These are phyloP conservation scores for Onychomys torridus DNA, from an alignment of 2,797 vertebrate species.

Conservation along the genomic window DNA sequence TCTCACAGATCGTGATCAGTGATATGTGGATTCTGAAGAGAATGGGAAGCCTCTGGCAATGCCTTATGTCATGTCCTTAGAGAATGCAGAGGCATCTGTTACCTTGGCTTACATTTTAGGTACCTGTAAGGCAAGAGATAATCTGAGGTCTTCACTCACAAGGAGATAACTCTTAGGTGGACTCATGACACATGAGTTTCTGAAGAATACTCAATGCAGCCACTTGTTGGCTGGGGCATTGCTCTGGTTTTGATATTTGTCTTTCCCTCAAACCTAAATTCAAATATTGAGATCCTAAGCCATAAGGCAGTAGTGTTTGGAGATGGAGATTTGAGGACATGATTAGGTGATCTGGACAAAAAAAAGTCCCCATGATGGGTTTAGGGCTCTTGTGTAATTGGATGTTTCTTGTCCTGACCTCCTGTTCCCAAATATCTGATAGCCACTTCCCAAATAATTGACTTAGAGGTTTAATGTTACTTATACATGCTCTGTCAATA, in stretches of 20 bases:
- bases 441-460: too few relatives aligned
- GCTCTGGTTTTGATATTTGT: background rate
- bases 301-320: background rate
- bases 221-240: background rate
- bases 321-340: background rate
- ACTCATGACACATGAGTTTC: background rate
- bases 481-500: too few relatives aligned
- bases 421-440: too few relatives aligned
- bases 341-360: background rate
- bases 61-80: background rate
- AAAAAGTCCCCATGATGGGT: too few relatives aligned
- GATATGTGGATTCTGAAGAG: background rate
- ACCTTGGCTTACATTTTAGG: background rate
- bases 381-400: background rate
- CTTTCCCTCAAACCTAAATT: background rate
- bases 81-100: too few relatives aligned
- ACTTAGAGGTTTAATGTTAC: too few relatives aligned
- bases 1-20: background rate
- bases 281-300: background rate
- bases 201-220: background rate
- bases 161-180: background rate
- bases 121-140: background rate
- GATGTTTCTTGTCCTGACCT: too few relatives aligned
- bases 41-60: background rate
- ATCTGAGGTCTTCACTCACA: background rate